Percentiles rank a stretch among this genome's conserved stretches.
phyloP scores from a whole-genome alignment of 2,888 invertebrate genomes.

The Microdon myrmicae region DNA sequence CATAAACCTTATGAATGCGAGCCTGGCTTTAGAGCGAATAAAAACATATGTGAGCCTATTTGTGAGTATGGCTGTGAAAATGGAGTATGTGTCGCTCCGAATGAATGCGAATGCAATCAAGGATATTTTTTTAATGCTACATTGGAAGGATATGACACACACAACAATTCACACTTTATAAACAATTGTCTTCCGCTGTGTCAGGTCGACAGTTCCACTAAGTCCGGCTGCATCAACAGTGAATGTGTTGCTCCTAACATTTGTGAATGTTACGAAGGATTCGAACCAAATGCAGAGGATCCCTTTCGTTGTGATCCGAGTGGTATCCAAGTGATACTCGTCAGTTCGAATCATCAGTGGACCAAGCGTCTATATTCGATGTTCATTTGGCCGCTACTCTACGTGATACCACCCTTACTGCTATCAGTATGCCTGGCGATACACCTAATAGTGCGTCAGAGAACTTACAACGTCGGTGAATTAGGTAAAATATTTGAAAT shows the following conservation, averaged over 20 bases:
- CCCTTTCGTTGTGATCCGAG: slow-evolving; percentile 14
- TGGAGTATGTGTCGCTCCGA: slow-evolving; percentile 58
- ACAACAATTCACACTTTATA: neutral
- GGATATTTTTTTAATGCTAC: slow-evolving; percentile 55
- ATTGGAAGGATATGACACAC: neutral
- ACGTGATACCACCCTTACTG: neutral
- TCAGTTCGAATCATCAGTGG: slow-evolving; percentile 1
- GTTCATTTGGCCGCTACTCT: neutral
- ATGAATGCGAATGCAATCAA: slow-evolving; percentile 53
- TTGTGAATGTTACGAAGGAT: slow-evolving; percentile 37
- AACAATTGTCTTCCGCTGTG: slow-evolving; percentile 15
- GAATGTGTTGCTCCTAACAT: slow-evolving; percentile 23
- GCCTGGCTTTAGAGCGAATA: neutral
- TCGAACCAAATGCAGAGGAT: slow-evolving; percentile 5
- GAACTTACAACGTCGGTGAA: slow-evolving; percentile 25
- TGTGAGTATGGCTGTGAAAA: slow-evolving; percentile 62
- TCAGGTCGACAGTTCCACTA: slow-evolving; percentile 8
- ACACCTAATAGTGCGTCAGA: neutral
- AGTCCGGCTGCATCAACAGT: slow-evolving; percentile 59
- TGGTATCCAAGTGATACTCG: neutral
- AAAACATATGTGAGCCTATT: slow-evolving; percentile 55
- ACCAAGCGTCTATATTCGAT: slow-evolving; percentile 1
- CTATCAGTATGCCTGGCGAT: slow-evolving; percentile 2
- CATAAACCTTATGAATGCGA: slow-evolving; percentile 13
- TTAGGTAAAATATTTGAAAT: slow-evolving; percentile 14